Evolutionary conservation across 2,888 invertebrate species (phyloP).

Genomic region (Nephrotoma appendiculata): DNA sequence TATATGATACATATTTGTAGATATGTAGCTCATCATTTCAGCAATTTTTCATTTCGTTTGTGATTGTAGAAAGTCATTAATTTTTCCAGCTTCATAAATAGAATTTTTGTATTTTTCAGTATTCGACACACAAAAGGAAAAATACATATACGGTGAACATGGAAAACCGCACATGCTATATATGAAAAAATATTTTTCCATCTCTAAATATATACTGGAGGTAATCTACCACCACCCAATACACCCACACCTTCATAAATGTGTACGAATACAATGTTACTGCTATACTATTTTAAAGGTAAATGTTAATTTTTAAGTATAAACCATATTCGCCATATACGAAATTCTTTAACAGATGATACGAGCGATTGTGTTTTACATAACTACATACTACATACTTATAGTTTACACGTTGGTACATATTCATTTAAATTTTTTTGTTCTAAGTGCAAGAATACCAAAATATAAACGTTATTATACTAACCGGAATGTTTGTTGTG

Average conservation of each 20-base stretch:
- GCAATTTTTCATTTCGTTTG: too few relatives aligned
- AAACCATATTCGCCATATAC: not conserved
- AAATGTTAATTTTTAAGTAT: not conserved
- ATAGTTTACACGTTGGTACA: not conserved
- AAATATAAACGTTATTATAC: not conserved
- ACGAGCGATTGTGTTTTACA: not conserved
- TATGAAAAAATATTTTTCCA: not conserved
- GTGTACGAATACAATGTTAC: not conserved
- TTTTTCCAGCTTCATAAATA: not conserved
- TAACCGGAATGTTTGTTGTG: not conserved
- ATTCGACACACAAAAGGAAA: not conserved
- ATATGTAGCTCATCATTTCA: too few relatives aligned
- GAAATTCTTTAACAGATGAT: not conserved
- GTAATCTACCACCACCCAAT: not conserved
- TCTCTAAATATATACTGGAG: too few relatives aligned
- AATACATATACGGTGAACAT: not conserved
- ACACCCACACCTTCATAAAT: not conserved
- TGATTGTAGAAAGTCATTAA: too few relatives aligned
- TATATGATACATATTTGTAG: too few relatives aligned
- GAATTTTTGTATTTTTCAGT: not conserved
- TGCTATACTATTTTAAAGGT: not conserved
- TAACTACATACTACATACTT: too few relatives aligned
- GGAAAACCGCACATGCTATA: not conserved
- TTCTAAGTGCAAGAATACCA: not conserved
- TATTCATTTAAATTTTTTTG: not conserved